A percentile compares a stretch with the other conserved stretches of the same genome.
phyloP scores from a whole-genome alignment of 2,888 invertebrate genomes.

The Pardosa pseudoannulata region DNA sequence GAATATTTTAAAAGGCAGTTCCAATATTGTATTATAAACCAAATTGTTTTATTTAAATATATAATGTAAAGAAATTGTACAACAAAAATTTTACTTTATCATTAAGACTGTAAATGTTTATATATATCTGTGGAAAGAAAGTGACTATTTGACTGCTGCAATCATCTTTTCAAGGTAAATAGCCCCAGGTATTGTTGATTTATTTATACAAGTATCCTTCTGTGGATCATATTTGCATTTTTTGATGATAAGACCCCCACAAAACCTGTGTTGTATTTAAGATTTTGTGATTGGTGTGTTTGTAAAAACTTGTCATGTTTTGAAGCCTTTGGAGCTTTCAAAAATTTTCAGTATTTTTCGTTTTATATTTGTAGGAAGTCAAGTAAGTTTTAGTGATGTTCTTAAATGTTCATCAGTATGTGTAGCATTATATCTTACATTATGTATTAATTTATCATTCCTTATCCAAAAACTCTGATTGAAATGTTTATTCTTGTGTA shows the following conservation, averaged over 20 bases:
- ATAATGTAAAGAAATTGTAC: no score
- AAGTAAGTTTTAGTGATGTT: background rate
- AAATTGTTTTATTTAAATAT: no score
- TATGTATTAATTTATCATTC: background rate
- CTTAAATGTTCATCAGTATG: background rate
- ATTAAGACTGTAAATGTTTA: background rate
- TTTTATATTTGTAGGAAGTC: background rate
- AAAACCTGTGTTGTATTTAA: background rate
- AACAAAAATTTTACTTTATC: conserved; percentile 15
- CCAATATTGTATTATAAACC: no score
- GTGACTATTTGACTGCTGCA: background rate
- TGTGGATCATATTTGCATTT: background rate
- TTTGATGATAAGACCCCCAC: background rate
- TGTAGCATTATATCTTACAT: background rate
- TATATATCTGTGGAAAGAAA: background rate
- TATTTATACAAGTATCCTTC: background rate
- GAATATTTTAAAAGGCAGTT: no score
- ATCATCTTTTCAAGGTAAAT: background rate
- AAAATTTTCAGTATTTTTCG: background rate
- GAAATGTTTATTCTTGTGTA: no score
- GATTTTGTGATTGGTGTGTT: background rate
- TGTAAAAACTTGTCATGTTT: background rate
- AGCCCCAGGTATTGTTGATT: background rate
- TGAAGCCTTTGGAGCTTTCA: background rate
- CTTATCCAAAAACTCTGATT: no score